Evolutionary conservation across 2,888 invertebrate species (phyloP), one percentile per base, ranked within the genome.

Genomic region (Ditula angustiorana): DNA sequence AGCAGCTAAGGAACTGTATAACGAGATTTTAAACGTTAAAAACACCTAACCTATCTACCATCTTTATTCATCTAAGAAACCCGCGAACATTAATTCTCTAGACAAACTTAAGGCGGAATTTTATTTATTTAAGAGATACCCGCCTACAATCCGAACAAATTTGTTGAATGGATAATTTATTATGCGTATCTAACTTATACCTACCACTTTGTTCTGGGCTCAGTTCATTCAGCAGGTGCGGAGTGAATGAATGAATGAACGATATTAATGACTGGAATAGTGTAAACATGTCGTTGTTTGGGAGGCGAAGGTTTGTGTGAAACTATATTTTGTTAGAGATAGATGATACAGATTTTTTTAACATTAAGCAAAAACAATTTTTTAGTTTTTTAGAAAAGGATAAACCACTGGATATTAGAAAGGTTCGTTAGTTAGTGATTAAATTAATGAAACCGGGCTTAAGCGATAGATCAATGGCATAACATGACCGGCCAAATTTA

Each of bases 61-160:
- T 35, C 11, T 26, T 30, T 4, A 13, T 13, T 2, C 13, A 58
- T 63, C 50, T 63, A n/a, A 35, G 26, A 50, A 33, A 56, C 3
- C 28, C 33, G 58, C 58, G 49, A 64, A 33, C 26, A 23, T 41
- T 50, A 11, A 58, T 64, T 52, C 50, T 24, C 13, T 58, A 63
- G 44, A 58, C 58, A 64, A 64, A 64, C 41, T 50, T 11, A 58
- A 58, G 26, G 21, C 41, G 52, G 61, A 65, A 69, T 70, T 70
- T 74, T 74, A 74, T 75, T 77, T 73, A 78, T 62, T 10, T 30
- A 77, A 74, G 67, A 67, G 74, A 70, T 82, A 87, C 90, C 92
- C 92, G 92, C 92, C 92, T 88, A 89, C 90, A 69, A 75, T 73
- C 74, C 76, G 71, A 82, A 89, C 92, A 91, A 90, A 92, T 92